Percentiles rank a stretch among this genome's conserved stretches.
These are phyloP conservation scores for Conus canariensis DNA, from an alignment of 2,888 invertebrate genomes.

Conservation along the genomic window DNA sequence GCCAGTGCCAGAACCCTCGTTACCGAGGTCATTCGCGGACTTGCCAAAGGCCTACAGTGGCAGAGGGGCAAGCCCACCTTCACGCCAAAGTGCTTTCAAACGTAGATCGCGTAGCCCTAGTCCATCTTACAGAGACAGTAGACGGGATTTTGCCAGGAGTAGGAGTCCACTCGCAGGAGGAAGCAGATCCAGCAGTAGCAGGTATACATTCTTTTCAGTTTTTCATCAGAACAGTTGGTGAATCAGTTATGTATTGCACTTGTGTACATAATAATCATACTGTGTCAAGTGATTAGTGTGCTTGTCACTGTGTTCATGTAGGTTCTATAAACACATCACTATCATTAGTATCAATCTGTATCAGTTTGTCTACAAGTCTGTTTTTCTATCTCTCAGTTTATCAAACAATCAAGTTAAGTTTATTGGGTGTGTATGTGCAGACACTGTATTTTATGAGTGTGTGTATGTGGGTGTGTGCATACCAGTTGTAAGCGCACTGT, in stretches of 20 bases:
- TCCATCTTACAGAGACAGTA: conserved; percentile 43
- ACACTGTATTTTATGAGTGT: no score
- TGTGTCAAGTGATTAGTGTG: no score
- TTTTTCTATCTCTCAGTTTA: no score
- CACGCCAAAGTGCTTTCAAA: conserved; percentile 60
- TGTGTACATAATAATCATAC: no score
- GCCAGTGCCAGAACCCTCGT: conserved; percentile 16
- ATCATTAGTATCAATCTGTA: neutral
- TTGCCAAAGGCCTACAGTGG: conserved; percentile 66
- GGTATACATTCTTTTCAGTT: conserved; percentile 3
- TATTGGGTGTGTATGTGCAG: neutral
- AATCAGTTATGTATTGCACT: no score
- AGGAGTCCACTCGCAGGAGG: conserved; percentile 34
- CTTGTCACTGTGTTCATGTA: neutral
- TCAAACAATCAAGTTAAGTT: no score
- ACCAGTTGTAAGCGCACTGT: no score
- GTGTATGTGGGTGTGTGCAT: no score
- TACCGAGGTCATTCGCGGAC: conserved; percentile 64
- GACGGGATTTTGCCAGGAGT: conserved; percentile 38
- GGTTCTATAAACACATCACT: neutral
- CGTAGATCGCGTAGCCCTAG: conserved; percentile 64
- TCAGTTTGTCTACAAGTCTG: neutral
- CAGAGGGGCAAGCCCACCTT: conserved; percentile 38
- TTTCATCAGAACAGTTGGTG: neutral
- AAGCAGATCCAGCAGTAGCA: conserved; percentile 25